These are phyloP conservation scores for Zaprionus capensis DNA, from an alignment of 1,140 invertebrate genomes.

Conservation along the genomic window DNA sequence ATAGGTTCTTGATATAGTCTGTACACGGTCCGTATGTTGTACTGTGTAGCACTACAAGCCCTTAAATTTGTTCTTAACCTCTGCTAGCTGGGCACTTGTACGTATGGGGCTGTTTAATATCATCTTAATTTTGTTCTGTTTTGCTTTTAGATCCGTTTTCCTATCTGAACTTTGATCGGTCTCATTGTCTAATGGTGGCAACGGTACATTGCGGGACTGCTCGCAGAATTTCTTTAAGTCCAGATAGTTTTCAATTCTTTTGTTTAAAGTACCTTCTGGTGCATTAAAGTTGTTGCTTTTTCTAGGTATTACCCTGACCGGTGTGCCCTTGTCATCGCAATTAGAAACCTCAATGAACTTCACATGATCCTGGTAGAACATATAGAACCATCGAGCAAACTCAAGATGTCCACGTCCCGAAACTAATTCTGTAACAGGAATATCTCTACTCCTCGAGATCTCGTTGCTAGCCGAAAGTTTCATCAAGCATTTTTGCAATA, in stretches of 20 bases:
- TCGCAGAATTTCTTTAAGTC: not conserved
- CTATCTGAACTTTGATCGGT: not conserved
- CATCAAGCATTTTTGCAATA: not conserved
- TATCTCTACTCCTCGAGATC: not conserved
- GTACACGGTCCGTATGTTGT: not conserved
- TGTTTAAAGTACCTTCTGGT: not conserved
- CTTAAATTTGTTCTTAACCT: not conserved
- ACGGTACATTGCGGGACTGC: not conserved
- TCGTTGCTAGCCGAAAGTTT: not conserved
- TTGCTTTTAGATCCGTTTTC: not conserved
- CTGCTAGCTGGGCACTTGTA: not conserved
- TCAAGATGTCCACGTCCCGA: slow-evolving; percentile 3
- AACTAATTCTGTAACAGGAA: not conserved
- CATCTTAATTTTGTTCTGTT: not conserved
- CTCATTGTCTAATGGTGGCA: not conserved
- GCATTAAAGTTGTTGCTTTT: not conserved
- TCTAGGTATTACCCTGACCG: not conserved
- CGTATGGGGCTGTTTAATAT: not conserved
- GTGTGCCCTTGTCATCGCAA: not conserved
- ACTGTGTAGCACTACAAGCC: not conserved
- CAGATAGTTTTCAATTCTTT: not conserved
- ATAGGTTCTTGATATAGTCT: not conserved
- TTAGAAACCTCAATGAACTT: not conserved
- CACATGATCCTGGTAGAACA: slow-evolving; percentile 1
- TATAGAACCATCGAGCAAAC: slow-evolving; percentile 9